Conservation (phyloP, 2,113 vertebrate species). For the Numida meleagris region DNA sequence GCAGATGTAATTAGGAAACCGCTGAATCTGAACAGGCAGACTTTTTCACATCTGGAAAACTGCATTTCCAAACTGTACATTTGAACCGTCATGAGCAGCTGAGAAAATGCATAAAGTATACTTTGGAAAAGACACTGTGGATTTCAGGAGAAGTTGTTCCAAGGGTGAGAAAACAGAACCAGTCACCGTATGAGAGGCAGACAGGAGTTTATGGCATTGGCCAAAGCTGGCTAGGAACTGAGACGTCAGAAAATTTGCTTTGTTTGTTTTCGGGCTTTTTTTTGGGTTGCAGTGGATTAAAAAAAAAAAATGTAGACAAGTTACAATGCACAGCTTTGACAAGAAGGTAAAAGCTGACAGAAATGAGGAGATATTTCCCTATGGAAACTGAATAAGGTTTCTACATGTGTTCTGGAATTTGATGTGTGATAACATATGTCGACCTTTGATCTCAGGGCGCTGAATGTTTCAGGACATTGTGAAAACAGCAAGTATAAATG, state of each 20-base stretch:
- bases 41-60: neutral
- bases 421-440: accelerated
- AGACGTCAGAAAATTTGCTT: neutral
- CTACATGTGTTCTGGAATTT: neutral
- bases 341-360: neutral
- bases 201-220: neutral
- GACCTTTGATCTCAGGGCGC: neutral
- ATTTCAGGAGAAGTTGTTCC: neutral
- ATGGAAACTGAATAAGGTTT: neutral
- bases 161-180: neutral
- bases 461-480: neutral
- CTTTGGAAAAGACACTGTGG: neutral
- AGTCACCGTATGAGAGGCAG: neutral
- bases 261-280: neutral
- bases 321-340: neutral
- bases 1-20: neutral
- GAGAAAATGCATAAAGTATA: neutral
- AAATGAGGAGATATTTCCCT: neutral
- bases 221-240: neutral
- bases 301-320: neutral
- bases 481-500: neutral
- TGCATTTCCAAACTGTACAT: neutral
- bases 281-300: neutral
- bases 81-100: neutral
- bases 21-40: neutral